Conservation (phyloP, 2,888 invertebrate genomes). For the Tillus elongatus region DNA sequence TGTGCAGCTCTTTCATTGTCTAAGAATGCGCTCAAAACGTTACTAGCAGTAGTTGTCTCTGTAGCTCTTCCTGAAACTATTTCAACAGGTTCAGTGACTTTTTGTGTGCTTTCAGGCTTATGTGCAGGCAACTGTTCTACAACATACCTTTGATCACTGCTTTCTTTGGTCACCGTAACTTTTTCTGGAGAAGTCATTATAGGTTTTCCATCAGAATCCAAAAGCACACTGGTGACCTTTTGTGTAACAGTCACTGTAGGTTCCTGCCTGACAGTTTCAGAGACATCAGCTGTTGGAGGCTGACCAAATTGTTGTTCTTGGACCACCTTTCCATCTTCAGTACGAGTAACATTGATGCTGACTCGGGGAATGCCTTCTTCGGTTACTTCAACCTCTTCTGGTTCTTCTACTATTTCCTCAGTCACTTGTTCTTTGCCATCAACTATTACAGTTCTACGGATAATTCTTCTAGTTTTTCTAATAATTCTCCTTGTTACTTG, state of each 20-base stretch:
- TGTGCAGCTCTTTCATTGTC: slow-evolving; percentile 27
- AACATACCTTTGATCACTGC: slow-evolving; percentile 35
- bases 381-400: slow-evolving; percentile 63
- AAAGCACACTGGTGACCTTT: slow-evolving; percentile 24
- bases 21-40: slow-evolving; percentile 24
- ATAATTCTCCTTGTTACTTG: slow-evolving; percentile 73
- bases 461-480: slow-evolving; percentile 63
- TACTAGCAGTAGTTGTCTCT: slow-evolving; percentile 18
- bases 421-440: slow-evolving; percentile 77
- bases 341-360: slow-evolving; percentile 56
- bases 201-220: slow-evolving; percentile 26
- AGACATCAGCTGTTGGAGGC: slow-evolving; percentile 28
- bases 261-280: no score
- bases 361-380: slow-evolving; percentile 65
- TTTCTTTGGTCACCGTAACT: neutral
- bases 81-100: slow-evolving; percentile 23
- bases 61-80: slow-evolving; percentile 21
- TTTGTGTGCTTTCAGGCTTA: slow-evolving; percentile 29
- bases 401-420: slow-evolving; percentile 78
- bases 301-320: slow-evolving; percentile 37
- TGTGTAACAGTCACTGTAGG: slow-evolving; percentile 22
- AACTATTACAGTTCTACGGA: slow-evolving; percentile 65
- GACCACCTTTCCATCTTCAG: slow-evolving; percentile 45
- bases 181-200: slow-evolving; percentile 14
- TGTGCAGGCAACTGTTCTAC: slow-evolving; percentile 32